These are phyloP conservation scores for Andrena haemorrhoa DNA, from an alignment of 2,888 invertebrate genomes.

Conservation along the genomic window DNA sequence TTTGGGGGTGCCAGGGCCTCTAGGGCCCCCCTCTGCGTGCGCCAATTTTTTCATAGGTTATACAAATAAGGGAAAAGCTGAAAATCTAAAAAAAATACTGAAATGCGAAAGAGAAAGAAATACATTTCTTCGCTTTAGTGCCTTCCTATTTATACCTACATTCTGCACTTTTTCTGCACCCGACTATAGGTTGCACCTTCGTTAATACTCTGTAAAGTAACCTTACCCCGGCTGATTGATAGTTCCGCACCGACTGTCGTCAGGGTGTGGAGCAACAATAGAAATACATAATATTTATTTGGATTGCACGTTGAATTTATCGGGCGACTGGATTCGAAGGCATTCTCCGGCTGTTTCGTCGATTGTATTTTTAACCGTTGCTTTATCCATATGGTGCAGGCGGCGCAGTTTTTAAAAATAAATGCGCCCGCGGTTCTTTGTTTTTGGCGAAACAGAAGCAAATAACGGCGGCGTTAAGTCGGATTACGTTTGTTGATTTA, in stretches of 20 bases:
- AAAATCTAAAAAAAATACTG: too few species aligned
- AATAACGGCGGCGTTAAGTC: conserved; percentile 41
- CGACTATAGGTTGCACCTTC: conserved; percentile 2
- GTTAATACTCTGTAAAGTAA: conserved; percentile 51
- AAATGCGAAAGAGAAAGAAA: too few species aligned
- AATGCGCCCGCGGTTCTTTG: conserved; percentile 25
- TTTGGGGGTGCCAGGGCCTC: too few species aligned
- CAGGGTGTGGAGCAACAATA: conserved; percentile 31
- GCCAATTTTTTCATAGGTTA: too few species aligned
- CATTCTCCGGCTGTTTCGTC: conserved; percentile 36
- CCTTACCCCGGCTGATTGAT: conserved; percentile 44
- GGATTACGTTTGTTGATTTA: conserved; percentile 57
- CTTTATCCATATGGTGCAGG: conserved; percentile 42
- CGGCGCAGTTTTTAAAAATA: conserved; percentile 46
- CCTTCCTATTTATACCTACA: too few species aligned
- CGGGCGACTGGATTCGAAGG: not conserved
- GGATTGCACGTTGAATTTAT: conserved; percentile 44
- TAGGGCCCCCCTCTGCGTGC: too few species aligned
- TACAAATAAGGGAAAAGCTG: too few species aligned
- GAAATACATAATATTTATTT: conserved; percentile 46
- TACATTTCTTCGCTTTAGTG: too few species aligned
- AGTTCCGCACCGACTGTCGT: conserved; percentile 20
- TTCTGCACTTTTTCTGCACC: not conserved
- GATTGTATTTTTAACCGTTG: conserved; percentile 61
- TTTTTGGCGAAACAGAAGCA: conserved; percentile 25